Evolutionary conservation across 2,797 vertebrate species (phyloP).

Genomic region (Cephalopachus bancanus): DNA sequence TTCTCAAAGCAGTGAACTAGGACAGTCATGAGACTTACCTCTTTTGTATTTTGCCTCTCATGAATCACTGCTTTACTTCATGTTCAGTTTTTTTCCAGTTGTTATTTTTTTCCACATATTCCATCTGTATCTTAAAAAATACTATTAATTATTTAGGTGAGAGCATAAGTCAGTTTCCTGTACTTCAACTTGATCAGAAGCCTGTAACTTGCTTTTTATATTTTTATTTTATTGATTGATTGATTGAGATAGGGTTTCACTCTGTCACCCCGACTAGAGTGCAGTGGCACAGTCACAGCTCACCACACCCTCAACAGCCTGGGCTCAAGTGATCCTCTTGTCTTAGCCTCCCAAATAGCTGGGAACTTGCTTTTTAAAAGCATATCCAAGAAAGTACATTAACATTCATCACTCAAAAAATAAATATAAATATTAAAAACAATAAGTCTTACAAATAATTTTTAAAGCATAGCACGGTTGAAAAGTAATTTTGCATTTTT

Average conservation of each 20-base stretch:
- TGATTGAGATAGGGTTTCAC: too few relatives aligned
- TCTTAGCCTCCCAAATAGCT: too few relatives aligned
- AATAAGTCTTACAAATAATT: neutral
- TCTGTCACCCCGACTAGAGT: too few relatives aligned
- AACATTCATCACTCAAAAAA: neutral
- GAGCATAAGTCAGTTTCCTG: neutral
- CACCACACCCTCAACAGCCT: too few relatives aligned
- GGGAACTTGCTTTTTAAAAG: neutral
- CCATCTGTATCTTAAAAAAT: neutral
- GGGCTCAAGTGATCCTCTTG: too few relatives aligned
- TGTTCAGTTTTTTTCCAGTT: neutral
- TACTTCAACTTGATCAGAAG: neutral
- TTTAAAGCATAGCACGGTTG: neutral
- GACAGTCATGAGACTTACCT: neutral
- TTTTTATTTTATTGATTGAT: too few relatives aligned
- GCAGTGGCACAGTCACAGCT: too few relatives aligned
- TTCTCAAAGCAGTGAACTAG: neutral
- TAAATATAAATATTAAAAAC: neutral
- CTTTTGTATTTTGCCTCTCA: neutral
- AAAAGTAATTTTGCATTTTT: neutral
- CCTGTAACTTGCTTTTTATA: neutral
- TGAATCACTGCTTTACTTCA: neutral
- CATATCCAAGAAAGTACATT: neutral
- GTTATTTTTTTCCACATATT: neutral
- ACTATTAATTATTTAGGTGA: neutral